Evolutionary conservation across 2,888 invertebrate genomes (phyloP).

Genomic region (Petrolisthes manimaculis): DNA sequence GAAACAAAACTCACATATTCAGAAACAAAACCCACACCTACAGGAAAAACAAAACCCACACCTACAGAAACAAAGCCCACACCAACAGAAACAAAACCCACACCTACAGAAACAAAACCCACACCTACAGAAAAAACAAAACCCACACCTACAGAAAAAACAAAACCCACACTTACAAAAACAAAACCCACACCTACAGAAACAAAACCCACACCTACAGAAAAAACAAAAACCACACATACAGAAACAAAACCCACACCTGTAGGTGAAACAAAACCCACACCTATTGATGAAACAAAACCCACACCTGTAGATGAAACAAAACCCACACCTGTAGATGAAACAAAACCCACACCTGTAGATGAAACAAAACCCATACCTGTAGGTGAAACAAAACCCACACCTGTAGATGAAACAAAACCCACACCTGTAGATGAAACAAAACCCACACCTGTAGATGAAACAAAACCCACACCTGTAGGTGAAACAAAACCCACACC

Average conservation of each 20-base stretch:
- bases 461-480: slow-evolving; percentile 2
- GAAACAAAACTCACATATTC: not conserved
- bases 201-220: not conserved
- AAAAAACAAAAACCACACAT: slow-evolving; percentile 11
- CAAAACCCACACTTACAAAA: not conserved
- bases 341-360: too few relatives aligned
- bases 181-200: not conserved
- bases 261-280: slow-evolving; percentile 14
- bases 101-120: not conserved
- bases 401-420: too few relatives aligned
- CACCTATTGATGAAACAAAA: slow-evolving; percentile 5
- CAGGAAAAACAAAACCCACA: not conserved
- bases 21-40: not conserved
- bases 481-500: slow-evolving; percentile 20
- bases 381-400: too few relatives aligned
- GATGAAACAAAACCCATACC: too few relatives aligned
- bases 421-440: too few relatives aligned
- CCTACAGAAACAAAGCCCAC: not conserved
- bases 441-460: not conserved
- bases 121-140: not conserved
- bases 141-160: not conserved
- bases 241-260: slow-evolving; percentile 12
- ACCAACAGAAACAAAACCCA: not conserved
- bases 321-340: too few relatives aligned
- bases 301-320: not conserved